Conservation (phyloP, 2,113 vertebrate species). For the Chiloscyllium plagiosum region DNA sequence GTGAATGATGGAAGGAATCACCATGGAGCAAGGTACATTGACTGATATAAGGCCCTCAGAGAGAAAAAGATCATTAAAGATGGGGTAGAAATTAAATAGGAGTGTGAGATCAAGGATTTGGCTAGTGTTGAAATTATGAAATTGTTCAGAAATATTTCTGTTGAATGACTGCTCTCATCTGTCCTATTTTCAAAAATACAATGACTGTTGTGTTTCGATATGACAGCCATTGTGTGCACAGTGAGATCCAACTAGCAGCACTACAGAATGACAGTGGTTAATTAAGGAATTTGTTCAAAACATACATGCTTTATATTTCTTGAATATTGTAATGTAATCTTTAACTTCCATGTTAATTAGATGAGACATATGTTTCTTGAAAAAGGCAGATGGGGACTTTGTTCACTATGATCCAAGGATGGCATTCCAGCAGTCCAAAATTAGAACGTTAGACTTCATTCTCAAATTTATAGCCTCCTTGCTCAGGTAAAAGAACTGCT, state of each 20-base stretch:
- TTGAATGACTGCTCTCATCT: background rate
- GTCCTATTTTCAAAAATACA: background rate
- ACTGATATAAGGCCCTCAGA: background rate
- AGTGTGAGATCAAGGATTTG: background rate
- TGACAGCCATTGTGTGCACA: background rate
- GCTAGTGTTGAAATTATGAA: background rate
- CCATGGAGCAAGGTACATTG: background rate
- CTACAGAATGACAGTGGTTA: background rate
- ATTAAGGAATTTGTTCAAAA: background rate
- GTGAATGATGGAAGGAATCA: background rate
- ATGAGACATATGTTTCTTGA: background rate
- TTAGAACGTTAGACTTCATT: background rate
- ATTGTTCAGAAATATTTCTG: background rate
- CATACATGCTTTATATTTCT: background rate
- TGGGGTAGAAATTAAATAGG: background rate
- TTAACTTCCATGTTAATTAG: background rate
- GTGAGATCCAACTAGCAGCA: background rate
- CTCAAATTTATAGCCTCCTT: background rate
- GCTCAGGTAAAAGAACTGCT: background rate
- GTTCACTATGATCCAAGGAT: background rate
- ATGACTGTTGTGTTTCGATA: background rate
- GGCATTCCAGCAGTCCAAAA: background rate
- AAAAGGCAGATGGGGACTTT: background rate
- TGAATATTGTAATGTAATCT: constrained; percentile 1
- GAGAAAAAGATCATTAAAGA: background rate